Conservation (phyloP, 1,140 invertebrate species). For the Hycleus phaleratus region DNA sequence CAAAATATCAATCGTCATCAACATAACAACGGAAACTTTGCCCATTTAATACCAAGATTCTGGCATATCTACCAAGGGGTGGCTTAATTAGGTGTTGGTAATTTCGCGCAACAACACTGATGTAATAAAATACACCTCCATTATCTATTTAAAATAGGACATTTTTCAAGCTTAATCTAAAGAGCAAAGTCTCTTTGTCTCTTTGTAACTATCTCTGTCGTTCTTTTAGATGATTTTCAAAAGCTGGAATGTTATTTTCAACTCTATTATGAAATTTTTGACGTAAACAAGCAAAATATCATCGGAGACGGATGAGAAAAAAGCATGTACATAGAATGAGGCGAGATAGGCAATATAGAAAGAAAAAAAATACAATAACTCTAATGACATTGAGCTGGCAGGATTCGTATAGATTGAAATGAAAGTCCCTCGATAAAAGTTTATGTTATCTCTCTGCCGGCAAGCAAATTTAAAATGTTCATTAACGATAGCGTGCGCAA, state of each 20-base stretch:
- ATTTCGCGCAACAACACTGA: no score
- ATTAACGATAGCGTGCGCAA: neutral
- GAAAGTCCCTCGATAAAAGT: neutral
- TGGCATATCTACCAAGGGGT: neutral
- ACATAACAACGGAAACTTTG: conserved; percentile 5
- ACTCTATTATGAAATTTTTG: no score
- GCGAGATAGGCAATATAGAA: neutral
- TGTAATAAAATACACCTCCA: no score
- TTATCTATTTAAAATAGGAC: no score
- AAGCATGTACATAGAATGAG: neutral
- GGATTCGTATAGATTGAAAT: neutral
- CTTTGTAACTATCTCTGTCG: neutral
- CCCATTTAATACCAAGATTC: conserved; percentile 16
- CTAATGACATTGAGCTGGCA: neutral
- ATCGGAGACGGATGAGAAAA: neutral
- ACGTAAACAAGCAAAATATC: neutral
- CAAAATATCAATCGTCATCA: conserved; percentile 19
- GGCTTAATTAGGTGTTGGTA: no score
- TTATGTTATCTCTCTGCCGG: neutral
- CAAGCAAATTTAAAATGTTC: neutral
- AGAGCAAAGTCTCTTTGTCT: neutral
- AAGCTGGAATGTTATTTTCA: no score
- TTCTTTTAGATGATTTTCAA: no score
- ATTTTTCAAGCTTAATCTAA: no score
- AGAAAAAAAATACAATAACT: neutral